Percentiles rank a stretch among this genome's conserved stretches.
Conservation (phyloP, 2,797 vertebrate genomes). For the Euphonia xanthogaster region DNA sequence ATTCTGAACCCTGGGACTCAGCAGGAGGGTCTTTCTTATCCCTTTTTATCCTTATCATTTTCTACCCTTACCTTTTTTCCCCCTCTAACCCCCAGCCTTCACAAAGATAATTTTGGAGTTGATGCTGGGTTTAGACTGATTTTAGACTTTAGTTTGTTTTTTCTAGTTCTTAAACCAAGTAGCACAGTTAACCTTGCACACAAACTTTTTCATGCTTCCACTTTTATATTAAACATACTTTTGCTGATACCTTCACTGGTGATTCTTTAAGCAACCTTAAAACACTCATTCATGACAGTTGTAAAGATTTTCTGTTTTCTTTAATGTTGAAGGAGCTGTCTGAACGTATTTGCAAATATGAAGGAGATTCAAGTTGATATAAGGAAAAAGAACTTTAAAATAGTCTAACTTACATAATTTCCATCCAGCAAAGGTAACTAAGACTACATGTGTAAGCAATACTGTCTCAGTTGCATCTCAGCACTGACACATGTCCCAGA, state of each 20-base stretch:
- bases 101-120: not conserved
- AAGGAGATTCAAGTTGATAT: not conserved
- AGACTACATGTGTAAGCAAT: not conserved
- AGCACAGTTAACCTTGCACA: not conserved
- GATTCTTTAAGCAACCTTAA: not conserved
- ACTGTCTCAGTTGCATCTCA: not conserved
- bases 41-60: not conserved
- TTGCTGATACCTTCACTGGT: not conserved
- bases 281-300: not conserved
- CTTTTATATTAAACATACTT: not conserved
- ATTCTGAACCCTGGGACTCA: not conserved
- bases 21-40: not conserved
- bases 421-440: not conserved
- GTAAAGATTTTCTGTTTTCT: not conserved
- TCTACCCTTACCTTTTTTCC: not conserved
- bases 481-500: not conserved
- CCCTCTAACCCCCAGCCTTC: not conserved
- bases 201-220: not conserved
- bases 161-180: not conserved
- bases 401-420: not conserved
- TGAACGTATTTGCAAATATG: not conserved
- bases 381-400: not conserved
- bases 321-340: not conserved
- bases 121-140: not conserved
- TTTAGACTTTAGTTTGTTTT: not conserved